A percentile compares a stretch with the other conserved stretches of the same genome.
phyloP scores from a whole-genome alignment of 1,140 invertebrate species.

The Cyclargus thomasi region DNA sequence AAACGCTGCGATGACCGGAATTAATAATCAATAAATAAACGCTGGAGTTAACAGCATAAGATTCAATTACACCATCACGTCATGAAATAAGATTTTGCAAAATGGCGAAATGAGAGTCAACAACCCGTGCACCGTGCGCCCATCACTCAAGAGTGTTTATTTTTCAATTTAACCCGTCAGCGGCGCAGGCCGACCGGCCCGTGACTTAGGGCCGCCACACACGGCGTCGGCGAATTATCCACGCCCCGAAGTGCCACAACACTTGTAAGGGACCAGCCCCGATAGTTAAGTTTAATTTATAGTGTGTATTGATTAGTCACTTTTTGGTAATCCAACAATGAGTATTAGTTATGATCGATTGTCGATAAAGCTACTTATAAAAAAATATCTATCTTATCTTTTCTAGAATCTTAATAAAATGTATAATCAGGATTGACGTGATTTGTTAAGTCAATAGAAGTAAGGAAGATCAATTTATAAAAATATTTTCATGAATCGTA shows the following conservation, averaged over 20 bases:
- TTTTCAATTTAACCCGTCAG: constrained; percentile 64
- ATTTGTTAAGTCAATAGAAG: no score
- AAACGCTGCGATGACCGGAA: neutral
- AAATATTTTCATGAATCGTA: no score
- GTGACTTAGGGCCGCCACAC: constrained; percentile 61
- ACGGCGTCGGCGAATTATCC: constrained; percentile 51
- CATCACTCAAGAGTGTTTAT: constrained; percentile 51
- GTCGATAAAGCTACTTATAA: neutral
- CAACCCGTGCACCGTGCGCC: constrained; percentile 36
- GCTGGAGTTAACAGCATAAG: neutral
- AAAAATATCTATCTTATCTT: neutral
- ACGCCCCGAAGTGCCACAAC: constrained; percentile 35
- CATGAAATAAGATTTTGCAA: constrained; percentile 22
- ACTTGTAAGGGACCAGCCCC: constrained; percentile 30
- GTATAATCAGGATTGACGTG: no score
- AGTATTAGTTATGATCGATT: constrained; percentile 6
- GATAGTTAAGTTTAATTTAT: constrained; percentile 26
- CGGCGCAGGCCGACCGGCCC: constrained; percentile 26
- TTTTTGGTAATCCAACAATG: neutral
- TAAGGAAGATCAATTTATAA: no score
- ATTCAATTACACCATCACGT: constrained; percentile 12
- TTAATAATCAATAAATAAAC: constrained; percentile 7
- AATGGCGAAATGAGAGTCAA: constrained; percentile 41
- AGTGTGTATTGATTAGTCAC: constrained; percentile 22
- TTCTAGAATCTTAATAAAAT: no score